Evolutionary conservation across 2,888 invertebrate species (phyloP).

Genomic region (Chrysodeixis includens): DNA sequence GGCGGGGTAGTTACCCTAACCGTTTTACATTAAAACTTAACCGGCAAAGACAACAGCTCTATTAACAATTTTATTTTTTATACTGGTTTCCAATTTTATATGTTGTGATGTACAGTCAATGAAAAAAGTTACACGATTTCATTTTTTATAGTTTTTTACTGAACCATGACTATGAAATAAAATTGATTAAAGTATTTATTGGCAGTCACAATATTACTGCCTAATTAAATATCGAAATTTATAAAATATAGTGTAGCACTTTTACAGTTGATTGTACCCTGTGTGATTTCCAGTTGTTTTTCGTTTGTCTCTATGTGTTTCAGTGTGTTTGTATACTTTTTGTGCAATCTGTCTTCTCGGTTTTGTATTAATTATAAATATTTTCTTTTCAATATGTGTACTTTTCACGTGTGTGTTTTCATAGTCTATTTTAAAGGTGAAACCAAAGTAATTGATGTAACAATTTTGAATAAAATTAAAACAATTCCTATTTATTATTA

Average conservation of each 20-base stretch:
- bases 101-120: slow-evolving; percentile 48
- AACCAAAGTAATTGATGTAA: no score
- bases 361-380: slow-evolving; percentile 23
- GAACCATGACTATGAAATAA: background rate
- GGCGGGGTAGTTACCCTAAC: slow-evolving; percentile 55
- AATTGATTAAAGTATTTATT: background rate
- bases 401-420: slow-evolving; percentile 48
- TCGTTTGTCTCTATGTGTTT: slow-evolving; percentile 46
- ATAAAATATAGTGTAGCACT: slow-evolving; percentile 5
- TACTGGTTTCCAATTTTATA: slow-evolving; percentile 33
- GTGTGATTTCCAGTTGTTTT: slow-evolving; percentile 54
- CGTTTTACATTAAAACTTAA: slow-evolving; percentile 48
- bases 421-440: slow-evolving; percentile 29
- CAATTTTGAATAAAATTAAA: no score
- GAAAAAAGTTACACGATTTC: slow-evolving; percentile 14
- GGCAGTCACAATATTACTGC: no score
- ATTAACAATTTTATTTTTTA: slow-evolving; percentile 43
- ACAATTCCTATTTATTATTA: no score
- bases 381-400: slow-evolving; percentile 12
- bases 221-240: background rate
- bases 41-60: slow-evolving; percentile 28
- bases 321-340: slow-evolving; percentile 58
- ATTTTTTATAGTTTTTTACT: background rate
- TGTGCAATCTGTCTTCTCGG: slow-evolving; percentile 30
- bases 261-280: slow-evolving; percentile 52